A percentile compares a stretch with the other conserved stretches of the same genome.
Evolutionary conservation across 2,888 invertebrate species (phyloP).

Genomic region (Pristionchus arcanus): DNA sequence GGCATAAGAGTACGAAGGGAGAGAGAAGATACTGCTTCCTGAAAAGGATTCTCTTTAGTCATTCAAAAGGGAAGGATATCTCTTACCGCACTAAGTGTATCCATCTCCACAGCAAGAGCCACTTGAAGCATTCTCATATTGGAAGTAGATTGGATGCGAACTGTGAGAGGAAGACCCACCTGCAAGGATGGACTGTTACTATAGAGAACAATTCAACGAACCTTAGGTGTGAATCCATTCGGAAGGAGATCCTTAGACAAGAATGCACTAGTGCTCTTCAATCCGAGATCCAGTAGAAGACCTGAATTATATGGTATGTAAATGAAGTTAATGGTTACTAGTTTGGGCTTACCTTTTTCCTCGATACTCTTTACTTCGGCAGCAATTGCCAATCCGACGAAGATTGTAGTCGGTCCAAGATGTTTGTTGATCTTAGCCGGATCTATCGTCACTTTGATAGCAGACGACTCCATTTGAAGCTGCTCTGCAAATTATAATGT

Average conservation of each 20-base stretch:
- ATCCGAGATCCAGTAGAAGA: slow-evolving; percentile 74
- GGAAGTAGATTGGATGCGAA: slow-evolving; percentile 62
- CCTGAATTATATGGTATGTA: slow-evolving; percentile 57
- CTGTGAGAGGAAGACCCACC: slow-evolving; percentile 72
- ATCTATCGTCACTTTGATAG: slow-evolving; percentile 62
- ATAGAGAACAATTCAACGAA: not conserved
- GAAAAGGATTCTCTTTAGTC: not conserved
- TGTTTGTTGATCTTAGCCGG: slow-evolving; percentile 72
- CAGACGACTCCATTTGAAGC: slow-evolving; percentile 22
- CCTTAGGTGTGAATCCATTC: slow-evolving; percentile 20
- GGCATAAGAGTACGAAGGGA: slow-evolving; percentile 73
- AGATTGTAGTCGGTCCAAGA: slow-evolving; percentile 67
- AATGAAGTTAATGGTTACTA: not conserved
- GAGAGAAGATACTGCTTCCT: slow-evolving; percentile 59
- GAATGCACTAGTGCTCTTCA: slow-evolving; percentile 71
- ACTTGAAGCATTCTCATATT: slow-evolving; percentile 63
- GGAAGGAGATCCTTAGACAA: slow-evolving; percentile 67
- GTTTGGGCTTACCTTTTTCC: slow-evolving; percentile 71
- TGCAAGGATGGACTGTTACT: slow-evolving; percentile 45
- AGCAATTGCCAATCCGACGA: slow-evolving; percentile 70
- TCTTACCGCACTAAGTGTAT: slow-evolving; percentile 50
- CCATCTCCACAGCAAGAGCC: slow-evolving; percentile 61
- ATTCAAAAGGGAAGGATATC: not conserved
- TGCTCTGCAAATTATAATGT: slow-evolving; percentile 39
- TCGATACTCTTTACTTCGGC: slow-evolving; percentile 73